Evolutionary conservation across 2,113 vertebrate genomes (phyloP), one percentile per base, ranked within the genome.

Genomic region (Oryzias woworae): DNA sequence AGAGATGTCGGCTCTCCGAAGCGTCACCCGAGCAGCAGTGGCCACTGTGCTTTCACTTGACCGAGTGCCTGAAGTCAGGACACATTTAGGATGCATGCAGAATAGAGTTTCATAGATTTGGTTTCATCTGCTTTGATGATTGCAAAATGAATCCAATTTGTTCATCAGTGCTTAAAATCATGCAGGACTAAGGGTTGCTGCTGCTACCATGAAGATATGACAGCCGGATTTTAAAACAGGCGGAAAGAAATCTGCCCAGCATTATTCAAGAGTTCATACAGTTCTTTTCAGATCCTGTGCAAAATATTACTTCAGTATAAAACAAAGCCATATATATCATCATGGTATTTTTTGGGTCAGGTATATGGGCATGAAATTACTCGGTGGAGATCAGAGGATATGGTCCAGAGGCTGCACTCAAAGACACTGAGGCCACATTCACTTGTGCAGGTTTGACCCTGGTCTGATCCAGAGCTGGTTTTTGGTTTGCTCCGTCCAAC

Each of bases 71-170:
- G 66, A 73, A 50, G 55, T 61, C 81, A 79, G 77, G 28, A 69
- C 73, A 84, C 80, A 87, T 81, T 92, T 89, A 89, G 66, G 69
- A 44, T 62, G 63, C 88, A 90, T 89, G 87, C 87, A 85, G 82
- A 89, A 58, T 55, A 12, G 73, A 72, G 69, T 17, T 63, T 55
- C 62, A 49, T 26, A 51, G 28, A 67, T 61, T 66, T 41, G 45
- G 62, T 49, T 76, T 81, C 61, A 66, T 62, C 50, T 80, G 88
- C 72, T 85, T 83, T 79, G 49, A 56, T 65, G 81, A 65, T 86
- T 78, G 80, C 84, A 73, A 88, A 89, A 85, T 64, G 61, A 66
- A 52, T 85, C 52, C 55, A 53, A 18, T 66, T 77, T 74, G 60
- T 57, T 60, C 12, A 24, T 63, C 67, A 53, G 41, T 67, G 66